Conservation (phyloP, 2,113 vertebrate genomes). For the Microtus richardsoni region DNA sequence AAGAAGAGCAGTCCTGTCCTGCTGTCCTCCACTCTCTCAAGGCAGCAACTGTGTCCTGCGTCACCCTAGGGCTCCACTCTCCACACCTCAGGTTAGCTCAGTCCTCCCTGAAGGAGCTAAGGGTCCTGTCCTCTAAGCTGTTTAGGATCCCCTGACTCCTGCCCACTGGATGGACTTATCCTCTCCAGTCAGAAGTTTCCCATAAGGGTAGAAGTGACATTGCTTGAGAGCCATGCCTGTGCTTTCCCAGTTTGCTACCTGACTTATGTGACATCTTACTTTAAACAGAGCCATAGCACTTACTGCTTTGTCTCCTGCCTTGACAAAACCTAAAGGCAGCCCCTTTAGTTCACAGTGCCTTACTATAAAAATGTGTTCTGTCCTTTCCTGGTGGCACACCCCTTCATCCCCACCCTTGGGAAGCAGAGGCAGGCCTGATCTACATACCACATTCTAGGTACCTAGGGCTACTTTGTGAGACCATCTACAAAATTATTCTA, state of each 20-base stretch:
- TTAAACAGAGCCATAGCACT: not conserved
- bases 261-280: not conserved
- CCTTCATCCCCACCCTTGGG: not conserved
- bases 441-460: not conserved
- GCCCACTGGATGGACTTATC: not conserved
- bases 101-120: not conserved
- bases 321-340: not conserved
- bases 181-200: not conserved
- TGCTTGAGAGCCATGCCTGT: not conserved
- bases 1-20: not conserved
- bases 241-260: not conserved
- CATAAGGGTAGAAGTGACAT: not conserved
- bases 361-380: not conserved
- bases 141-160: not conserved
- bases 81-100: not conserved
- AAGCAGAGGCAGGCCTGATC: not conserved
- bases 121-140: not conserved
- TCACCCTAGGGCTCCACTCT: not conserved
- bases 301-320: conserved; percentile 15
- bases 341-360: not conserved
- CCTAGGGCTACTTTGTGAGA: not conserved
- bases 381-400: not conserved
- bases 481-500: not conserved
- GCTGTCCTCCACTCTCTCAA: not conserved
- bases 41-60: not conserved